phyloP scores from a whole-genome alignment of 2,888 invertebrate species.

The Lithophane ornitopus region DNA sequence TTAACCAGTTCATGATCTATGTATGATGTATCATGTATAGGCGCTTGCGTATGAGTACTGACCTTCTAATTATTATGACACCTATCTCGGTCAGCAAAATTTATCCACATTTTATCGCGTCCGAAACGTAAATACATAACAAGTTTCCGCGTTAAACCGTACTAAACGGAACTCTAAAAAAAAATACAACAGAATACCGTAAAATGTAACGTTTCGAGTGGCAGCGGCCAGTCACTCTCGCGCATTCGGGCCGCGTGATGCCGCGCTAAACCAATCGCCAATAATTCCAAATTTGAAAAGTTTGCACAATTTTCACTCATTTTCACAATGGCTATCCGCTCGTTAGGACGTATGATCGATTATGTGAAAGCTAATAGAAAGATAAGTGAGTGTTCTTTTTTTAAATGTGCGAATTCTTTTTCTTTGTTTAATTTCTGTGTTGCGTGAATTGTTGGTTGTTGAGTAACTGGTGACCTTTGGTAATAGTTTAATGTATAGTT shows the following conservation, averaged over 20 bases:
- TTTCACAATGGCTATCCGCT: constrained; percentile 74
- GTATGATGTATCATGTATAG: background rate
- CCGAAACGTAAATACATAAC: constrained; percentile 46
- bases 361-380: constrained; percentile 73
- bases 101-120: constrained; percentile 46
- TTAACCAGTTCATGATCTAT: background rate
- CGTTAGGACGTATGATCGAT: constrained; percentile 74
- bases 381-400: constrained; percentile 77
- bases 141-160: constrained; percentile 40
- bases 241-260: constrained; percentile 77
- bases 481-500: constrained; percentile 44
- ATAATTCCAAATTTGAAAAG: constrained; percentile 65
- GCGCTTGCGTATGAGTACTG: background rate
- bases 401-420: constrained; percentile 45
- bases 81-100: constrained; percentile 41
- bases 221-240: constrained; percentile 77
- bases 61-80: constrained; percentile 16
- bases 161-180: constrained; percentile 67
- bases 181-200: constrained; percentile 65
- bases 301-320: constrained; percentile 54
- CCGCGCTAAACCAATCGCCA: constrained; percentile 63
- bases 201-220: constrained; percentile 68
- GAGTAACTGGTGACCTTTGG: constrained; percentile 57
- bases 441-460: constrained; percentile 38
- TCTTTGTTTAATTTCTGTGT: constrained; percentile 48